Base-by-base conservation (phyloP, 2,113 vertebrate species). In the Saccopteryx leptura region DNA sequence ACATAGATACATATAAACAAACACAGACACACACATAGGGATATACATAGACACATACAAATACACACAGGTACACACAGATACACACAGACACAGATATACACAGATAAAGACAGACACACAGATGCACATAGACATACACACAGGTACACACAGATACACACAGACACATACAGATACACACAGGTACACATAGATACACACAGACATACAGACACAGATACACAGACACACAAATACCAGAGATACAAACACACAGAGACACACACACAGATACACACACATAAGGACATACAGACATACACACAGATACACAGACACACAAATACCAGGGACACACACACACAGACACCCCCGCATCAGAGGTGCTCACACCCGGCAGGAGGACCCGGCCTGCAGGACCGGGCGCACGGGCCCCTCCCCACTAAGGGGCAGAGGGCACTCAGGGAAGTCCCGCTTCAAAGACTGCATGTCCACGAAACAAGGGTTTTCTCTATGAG, bases 401-500 rank as follows among this genome's bases (percentile, higher is more conserved):
- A 52, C 79, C 14, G 4, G 63, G 69, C 91, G 90, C 52, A 4
- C 0, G 61, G 71, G 75, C 79, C 46, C 91, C 79, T 96, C 74
- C 91, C 26, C 15, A 9, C 39, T 52, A 46, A 72, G 72, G 81
- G 93, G 10, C 1, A 46, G 60, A 14, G 95, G 48, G 56, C 97
- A 93, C 78, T 54, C 90, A 91, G 98, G 96, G 83, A 96, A 90
- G 84, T 56, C 75, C 81, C 91, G 8, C 93, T 94, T 95, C 24
- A 1, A 60, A 94, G 92, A 83, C 91, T 85, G 71, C 86, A 72
- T 93, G 94, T 95, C 96, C 96, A 94, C 61, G 48, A 58, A 95
- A 83, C 46, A 11, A 84, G 80, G 31, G 83, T 94, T 96, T 96
- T 96, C 92, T 97, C 96, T 95, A 97, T 93, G 91, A 96, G 97